Base-by-base conservation (phyloP, 1,140 invertebrate species). In the Zaprionus camerounensis region DNA sequence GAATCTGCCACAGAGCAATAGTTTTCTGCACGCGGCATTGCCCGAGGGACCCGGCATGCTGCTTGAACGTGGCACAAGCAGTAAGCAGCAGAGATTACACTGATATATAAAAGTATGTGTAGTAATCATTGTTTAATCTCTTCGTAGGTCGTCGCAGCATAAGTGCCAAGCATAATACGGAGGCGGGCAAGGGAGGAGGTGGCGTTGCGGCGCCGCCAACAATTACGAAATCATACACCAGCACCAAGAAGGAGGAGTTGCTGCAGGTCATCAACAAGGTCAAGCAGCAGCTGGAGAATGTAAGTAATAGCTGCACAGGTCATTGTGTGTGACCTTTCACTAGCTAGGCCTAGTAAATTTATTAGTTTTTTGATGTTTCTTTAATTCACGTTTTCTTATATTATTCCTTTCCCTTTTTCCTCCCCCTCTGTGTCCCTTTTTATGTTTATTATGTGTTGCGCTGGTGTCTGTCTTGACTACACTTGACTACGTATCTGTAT, bases 251-350 rank as follows among this genome's bases (percentile, higher is more conserved):
- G 51, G 96, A 98, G 92, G 97, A 98, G 92, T 93, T 98, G 55
- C 95, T 96, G 76, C 95, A 97, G 90, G 94, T 97, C 86, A 97
- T 98, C 91, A 95, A 97, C 88, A 97, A 98, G 93, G 98, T 97
- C 0, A 95, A 96, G 91, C 95, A 96, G 82, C 97, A 98, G 93
- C 93, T 98, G 56, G 97, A 98, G 94, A 98, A 95, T 93, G 97
- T 98, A 93, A 95, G 95, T 95, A 55, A 26, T 15, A 41, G 31
- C 31, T 31, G n/a, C 41, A 9, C 6, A n/a, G 2, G 38, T 4
- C 44, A 11, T n/a, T 17, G 44, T 41, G 38, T 41, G 20, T 22
- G 20, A 24, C 46, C 38, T 41, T n/a, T n/a, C 2, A 41, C 38
- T 15, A 64, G 44, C 20, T 41, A 22, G 9, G 34, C 24, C 51